phyloP scores from a whole-genome alignment of 2,113 vertebrate species.

The Corythornis madagascariensis region DNA sequence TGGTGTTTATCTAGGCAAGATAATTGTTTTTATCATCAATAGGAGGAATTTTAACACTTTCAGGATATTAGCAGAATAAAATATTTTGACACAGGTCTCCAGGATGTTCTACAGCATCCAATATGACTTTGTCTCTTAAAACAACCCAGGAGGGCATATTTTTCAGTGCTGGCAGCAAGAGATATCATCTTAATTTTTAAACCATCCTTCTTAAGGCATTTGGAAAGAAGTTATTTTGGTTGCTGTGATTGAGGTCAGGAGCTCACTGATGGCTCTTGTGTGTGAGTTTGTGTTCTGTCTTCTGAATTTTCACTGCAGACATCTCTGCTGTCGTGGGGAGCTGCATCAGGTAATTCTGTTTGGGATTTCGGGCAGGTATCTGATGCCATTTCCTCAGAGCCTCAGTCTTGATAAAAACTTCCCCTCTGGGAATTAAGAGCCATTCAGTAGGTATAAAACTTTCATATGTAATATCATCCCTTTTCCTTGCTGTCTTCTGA shows the following conservation, averaged over 20 bases:
- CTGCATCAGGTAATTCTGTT: neutral
- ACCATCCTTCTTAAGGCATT: neutral
- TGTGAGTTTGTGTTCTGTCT: neutral
- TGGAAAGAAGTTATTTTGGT: slow-evolving; percentile 13
- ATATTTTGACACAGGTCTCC: neutral
- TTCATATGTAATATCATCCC: neutral
- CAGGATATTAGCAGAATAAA: neutral
- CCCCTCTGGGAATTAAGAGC: slow-evolving; percentile 45
- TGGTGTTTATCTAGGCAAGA: neutral
- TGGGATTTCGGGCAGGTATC: neutral
- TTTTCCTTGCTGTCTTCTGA: neutral
- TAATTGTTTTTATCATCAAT: neutral
- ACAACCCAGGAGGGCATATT: neutral
- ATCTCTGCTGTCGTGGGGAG: neutral
- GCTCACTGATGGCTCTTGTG: neutral
- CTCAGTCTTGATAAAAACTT: slow-evolving; percentile 4
- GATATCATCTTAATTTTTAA: neutral
- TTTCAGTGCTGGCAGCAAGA: neutral
- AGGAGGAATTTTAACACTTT: neutral
- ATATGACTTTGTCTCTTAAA: neutral
- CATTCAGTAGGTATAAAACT: slow-evolving; percentile 29
- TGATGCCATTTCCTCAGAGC: slow-evolving; percentile 18
- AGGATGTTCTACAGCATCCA: neutral
- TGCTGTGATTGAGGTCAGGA: slow-evolving; percentile 19
- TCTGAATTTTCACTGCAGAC: slow-evolving; percentile 18